phyloP scores from a whole-genome alignment of 2,888 invertebrate species.

The Elysia crispata region DNA sequence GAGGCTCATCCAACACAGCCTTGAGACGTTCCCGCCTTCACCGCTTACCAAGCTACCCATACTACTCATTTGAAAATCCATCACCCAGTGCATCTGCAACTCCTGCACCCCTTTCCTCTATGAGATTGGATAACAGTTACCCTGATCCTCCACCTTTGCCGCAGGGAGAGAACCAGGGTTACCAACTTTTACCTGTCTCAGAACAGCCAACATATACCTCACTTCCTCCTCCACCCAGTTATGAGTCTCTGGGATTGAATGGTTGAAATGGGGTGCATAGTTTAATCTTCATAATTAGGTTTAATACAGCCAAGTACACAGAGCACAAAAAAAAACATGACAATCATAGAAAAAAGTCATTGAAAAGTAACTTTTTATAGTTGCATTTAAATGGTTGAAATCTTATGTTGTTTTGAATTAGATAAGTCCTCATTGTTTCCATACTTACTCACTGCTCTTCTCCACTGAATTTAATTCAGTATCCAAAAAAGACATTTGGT shows the following conservation, averaged over 20 bases:
- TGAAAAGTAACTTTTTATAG: too few relatives aligned
- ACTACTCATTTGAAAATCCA: constrained; percentile 49
- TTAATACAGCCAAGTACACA: too few relatives aligned
- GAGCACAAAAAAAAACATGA: too few relatives aligned
- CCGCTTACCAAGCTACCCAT: constrained; percentile 53
- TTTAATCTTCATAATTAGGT: too few relatives aligned
- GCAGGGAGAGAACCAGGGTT: not conserved
- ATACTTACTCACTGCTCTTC: too few relatives aligned
- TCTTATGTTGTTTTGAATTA: too few relatives aligned
- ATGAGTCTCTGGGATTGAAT: constrained; percentile 44
- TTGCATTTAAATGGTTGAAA: too few relatives aligned
- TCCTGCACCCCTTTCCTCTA: not conserved
- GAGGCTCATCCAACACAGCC: not conserved
- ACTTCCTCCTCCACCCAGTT: constrained; percentile 50
- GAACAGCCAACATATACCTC: constrained; percentile 32
- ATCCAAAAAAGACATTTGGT: too few relatives aligned
- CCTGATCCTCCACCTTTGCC: constrained; percentile 27
- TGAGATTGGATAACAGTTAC: not conserved
- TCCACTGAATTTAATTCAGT: too few relatives aligned
- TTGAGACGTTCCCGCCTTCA: constrained; percentile 45
- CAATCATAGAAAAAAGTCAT: too few relatives aligned
- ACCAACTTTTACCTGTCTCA: constrained; percentile 12
- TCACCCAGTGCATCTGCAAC: constrained; percentile 12
- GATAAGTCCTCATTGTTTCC: too few relatives aligned
- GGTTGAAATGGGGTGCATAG: too few relatives aligned